Conservation (phyloP, 1,140 invertebrate species). For the Sinella curviseta region DNA sequence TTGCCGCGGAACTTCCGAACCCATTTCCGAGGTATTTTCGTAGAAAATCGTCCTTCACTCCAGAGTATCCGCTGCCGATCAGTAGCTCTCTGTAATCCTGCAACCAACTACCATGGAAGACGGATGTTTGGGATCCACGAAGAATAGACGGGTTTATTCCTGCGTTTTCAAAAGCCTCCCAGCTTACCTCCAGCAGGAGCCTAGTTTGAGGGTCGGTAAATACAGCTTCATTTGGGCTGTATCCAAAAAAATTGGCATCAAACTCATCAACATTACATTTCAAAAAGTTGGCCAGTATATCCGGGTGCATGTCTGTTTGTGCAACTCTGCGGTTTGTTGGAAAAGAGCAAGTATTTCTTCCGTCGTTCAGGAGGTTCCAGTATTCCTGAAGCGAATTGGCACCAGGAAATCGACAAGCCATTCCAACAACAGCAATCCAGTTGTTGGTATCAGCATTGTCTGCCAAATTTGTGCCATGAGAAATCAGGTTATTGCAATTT, state of each 20-base stretch:
- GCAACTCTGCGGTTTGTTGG: neutral
- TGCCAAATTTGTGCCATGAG: too few species aligned
- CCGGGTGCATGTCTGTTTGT: too few species aligned
- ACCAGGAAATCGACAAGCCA: neutral
- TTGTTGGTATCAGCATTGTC: too few species aligned
- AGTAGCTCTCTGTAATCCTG: neutral
- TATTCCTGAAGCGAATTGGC: neutral
- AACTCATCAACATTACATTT: constrained; percentile 52
- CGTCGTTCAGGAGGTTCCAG: neutral
- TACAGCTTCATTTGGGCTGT: constrained; percentile 60
- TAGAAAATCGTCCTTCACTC: neutral
- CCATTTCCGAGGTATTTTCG: neutral
- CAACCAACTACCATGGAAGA: constrained; percentile 32
- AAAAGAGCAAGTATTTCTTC: neutral
- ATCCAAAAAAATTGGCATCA: constrained; percentile 61
- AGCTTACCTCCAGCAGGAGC: constrained; percentile 62
- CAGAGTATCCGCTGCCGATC: neutral
- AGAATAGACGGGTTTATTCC: constrained; percentile 17
- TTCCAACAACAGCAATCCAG: neutral
- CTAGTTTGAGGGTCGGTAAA: constrained; percentile 66
- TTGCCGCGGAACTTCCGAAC: neutral
- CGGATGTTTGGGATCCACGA: constrained; percentile 19
- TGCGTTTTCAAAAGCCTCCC: constrained; percentile 63
- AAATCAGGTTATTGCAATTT: too few species aligned
- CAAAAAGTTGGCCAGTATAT: constrained; percentile 21